Evolutionary conservation across 2,113 vertebrate species (phyloP).

Genomic region (Gavialis gangeticus): DNA sequence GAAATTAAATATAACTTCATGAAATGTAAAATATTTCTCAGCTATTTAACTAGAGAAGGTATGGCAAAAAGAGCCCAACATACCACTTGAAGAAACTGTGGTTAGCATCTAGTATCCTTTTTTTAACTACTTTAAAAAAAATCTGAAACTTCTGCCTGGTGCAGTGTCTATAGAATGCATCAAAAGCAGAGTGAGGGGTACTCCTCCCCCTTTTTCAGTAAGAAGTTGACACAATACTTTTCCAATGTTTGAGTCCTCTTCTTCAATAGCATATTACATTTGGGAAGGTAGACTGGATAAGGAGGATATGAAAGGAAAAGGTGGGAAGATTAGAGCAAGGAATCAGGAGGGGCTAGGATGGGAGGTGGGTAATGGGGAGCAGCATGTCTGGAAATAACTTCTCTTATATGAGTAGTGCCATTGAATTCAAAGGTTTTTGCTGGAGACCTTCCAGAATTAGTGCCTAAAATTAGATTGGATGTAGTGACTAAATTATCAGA

Average conservation of each 20-base stretch:
- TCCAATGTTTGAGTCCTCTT: background rate
- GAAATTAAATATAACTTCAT: background rate
- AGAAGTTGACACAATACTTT: background rate
- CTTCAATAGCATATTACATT: background rate
- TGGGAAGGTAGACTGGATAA: background rate
- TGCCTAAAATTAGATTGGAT: background rate
- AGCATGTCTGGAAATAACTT: background rate
- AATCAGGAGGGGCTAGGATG: background rate
- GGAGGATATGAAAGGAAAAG: background rate
- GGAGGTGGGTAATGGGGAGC: background rate
- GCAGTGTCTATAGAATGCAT: background rate
- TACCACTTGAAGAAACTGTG: background rate
- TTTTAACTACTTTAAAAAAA: background rate
- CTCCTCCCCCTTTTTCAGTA: background rate
- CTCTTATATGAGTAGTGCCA: background rate
- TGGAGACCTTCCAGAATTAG: background rate
- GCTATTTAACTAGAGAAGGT: background rate
- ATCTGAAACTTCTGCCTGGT: background rate
- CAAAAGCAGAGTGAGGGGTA: background rate
- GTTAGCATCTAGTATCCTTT: background rate
- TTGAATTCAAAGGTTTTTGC: background rate
- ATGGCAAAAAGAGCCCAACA: background rate
- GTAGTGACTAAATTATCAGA: background rate
- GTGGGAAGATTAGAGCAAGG: accelerated
- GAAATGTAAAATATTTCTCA: background rate